Evolutionary conservation across 2,888 invertebrate species (phyloP).

Genomic region (Stegana nigrithorax): DNA sequence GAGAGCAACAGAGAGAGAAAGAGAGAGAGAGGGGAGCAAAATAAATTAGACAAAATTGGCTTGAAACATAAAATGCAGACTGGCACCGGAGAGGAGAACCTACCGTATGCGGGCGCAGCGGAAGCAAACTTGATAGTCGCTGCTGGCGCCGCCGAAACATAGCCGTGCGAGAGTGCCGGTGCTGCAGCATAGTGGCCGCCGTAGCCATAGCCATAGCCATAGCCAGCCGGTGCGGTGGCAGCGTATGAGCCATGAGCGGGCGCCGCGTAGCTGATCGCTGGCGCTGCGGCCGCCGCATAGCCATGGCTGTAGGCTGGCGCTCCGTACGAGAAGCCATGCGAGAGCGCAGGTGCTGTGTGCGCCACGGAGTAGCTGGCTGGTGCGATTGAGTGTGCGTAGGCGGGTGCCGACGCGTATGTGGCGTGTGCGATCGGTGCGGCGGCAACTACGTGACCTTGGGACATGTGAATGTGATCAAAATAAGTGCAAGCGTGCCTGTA

Average conservation of each 20-base stretch:
- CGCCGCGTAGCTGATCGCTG: slow-evolving; percentile 21
- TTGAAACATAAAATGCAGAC: background rate
- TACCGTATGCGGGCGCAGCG: slow-evolving; percentile 64
- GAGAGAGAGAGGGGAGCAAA: background rate
- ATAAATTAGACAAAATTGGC: background rate
- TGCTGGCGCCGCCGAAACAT: slow-evolving; percentile 46
- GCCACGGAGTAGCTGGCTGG: slow-evolving; percentile 34
- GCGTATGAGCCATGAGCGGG: slow-evolving; percentile 27
- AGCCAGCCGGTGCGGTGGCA: slow-evolving; percentile 32
- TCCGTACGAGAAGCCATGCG: slow-evolving; percentile 32
- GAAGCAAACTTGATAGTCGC: slow-evolving; percentile 55
- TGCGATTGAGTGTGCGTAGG: slow-evolving; percentile 21
- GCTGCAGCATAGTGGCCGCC: slow-evolving; percentile 36
- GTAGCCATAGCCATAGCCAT: slow-evolving; percentile 31
- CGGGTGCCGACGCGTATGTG: slow-evolving; percentile 40
- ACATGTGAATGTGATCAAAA: slow-evolving; percentile 18
- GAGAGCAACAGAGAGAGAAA: background rate
- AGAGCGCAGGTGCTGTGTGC: slow-evolving; percentile 52
- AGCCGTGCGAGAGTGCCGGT: slow-evolving; percentile 34
- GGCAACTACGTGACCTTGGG: slow-evolving; percentile 50
- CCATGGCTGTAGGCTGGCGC: slow-evolving; percentile 36
- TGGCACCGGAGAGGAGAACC: slow-evolving; percentile 33
- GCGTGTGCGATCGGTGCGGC: slow-evolving; percentile 51
- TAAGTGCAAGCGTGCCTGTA: slow-evolving; percentile 18
- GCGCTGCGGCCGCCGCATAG: slow-evolving; percentile 20